Conservation (phyloP, 2,797 vertebrate genomes). For the Syngnathus rostellatus region DNA sequence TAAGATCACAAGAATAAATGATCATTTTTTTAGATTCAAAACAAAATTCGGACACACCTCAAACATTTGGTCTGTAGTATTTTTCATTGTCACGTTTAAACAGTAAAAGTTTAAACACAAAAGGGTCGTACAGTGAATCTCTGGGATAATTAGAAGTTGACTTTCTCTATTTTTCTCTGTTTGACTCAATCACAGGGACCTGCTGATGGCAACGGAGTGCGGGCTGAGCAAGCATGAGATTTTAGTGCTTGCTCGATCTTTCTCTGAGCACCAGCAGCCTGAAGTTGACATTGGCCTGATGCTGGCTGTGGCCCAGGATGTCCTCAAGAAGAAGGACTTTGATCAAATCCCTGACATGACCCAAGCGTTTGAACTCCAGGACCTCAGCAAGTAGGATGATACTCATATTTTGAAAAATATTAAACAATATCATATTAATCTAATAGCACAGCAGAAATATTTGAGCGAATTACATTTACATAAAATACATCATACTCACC, state of each 20-base stretch:
- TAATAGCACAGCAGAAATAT: no score
- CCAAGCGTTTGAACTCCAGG: conserved; percentile 63
- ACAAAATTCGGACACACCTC: no score
- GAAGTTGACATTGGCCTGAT: conserved; percentile 56
- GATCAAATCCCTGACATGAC: conserved; percentile 70
- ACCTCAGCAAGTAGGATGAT: conserved; percentile 70
- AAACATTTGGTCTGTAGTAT: no score
- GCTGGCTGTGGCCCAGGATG: conserved; percentile 72
- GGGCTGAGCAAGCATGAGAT: conserved; percentile 79
- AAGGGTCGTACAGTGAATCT: background rate
- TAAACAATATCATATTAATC: background rate
- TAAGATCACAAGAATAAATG: no score
- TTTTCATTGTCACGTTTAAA: no score
- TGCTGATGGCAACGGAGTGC: conserved; percentile 60
- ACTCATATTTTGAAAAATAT: background rate
- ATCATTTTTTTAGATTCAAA: no score
- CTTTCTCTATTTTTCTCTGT: background rate
- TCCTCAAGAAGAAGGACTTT: conserved; percentile 76
- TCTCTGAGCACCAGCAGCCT: conserved; percentile 47
- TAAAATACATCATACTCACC: no score
- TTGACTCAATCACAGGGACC: conserved; percentile 37
- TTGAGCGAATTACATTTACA: no score
- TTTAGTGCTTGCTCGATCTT: conserved; percentile 73
- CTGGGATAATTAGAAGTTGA: background rate
- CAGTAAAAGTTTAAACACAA: no score